Evolutionary conservation across 1,140 invertebrate species (phyloP).

Genomic region (Ceratosolen fusciceps): DNA sequence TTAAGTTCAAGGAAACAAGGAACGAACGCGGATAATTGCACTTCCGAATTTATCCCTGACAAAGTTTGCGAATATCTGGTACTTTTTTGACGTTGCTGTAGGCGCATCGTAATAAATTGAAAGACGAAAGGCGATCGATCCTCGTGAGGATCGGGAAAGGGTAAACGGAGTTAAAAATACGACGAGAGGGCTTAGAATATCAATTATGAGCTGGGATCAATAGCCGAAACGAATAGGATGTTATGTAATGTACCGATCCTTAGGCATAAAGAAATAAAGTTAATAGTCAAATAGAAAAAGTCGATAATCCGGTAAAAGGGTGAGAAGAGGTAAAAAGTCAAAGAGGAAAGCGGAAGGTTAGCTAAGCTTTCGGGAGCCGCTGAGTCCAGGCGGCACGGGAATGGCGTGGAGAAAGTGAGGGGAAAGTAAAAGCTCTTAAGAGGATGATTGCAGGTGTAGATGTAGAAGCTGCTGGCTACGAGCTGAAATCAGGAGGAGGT

Average conservation of each 20-base stretch:
- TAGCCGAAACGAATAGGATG: not conserved
- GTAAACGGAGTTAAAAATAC: too few relatives aligned
- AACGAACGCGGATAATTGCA: too few relatives aligned
- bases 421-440: conserved; percentile 50
- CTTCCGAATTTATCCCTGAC: too few relatives aligned
- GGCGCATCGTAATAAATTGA: too few relatives aligned
- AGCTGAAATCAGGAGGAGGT: conserved; percentile 61
- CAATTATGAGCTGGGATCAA: not conserved
- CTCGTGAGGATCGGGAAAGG: too few relatives aligned
- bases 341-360: conserved; percentile 43
- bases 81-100: too few relatives aligned
- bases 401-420: conserved; percentile 40
- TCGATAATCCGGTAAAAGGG: conserved; percentile 17
- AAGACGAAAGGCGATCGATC: too few relatives aligned
- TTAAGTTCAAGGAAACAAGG: too few relatives aligned
- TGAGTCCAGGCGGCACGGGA: not conserved
- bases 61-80: too few relatives aligned
- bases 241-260: not conserved
- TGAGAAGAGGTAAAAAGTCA: conserved; percentile 16
- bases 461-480: conserved; percentile 47
- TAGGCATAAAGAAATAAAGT: not conserved
- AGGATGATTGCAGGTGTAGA: conserved; percentile 51
- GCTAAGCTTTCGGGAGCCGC: conserved; percentile 37
- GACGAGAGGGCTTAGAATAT: too few relatives aligned
- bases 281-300: not conserved